A percentile compares a stretch with the other conserved stretches of the same genome.
phyloP scores from a whole-genome alignment of 2,888 invertebrate species.

The Acrobeloides nanus region DNA sequence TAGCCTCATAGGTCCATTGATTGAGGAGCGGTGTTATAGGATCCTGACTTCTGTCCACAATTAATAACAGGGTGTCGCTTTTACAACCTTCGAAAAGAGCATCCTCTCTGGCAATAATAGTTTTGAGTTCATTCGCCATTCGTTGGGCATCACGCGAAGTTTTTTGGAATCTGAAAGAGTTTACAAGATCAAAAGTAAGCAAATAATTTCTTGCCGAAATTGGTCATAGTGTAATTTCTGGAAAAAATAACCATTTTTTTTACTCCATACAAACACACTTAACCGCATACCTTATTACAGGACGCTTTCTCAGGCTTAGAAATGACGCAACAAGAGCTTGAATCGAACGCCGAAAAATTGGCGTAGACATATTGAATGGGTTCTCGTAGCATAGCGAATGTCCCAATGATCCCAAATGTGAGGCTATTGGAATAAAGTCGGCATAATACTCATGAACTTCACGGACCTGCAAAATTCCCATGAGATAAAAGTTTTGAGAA shows the following conservation, averaged over 20 bases:
- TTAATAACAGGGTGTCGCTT: conserved; percentile 66
- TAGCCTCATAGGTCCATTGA: conserved; percentile 99
- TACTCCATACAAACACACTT: neutral
- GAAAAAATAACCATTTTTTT: too few species aligned
- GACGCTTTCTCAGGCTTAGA: conserved; percentile 80
- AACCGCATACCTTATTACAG: conserved; percentile 60
- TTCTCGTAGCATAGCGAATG: conserved; percentile 55
- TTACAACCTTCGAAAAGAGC: conserved; percentile 49
- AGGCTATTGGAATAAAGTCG: conserved; percentile 84
- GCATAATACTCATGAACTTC: conserved; percentile 79
- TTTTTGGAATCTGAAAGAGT: conserved; percentile 30
- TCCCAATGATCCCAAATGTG: conserved; percentile 71
- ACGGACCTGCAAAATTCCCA: conserved; percentile 27
- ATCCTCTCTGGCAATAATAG: conserved; percentile 38
- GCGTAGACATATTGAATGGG: conserved; percentile 55
- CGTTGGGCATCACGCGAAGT: conserved; percentile 34
- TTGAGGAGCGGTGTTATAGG: conserved; percentile 89
- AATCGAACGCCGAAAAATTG: conserved; percentile 69
- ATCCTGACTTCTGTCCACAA: conserved; percentile 86
- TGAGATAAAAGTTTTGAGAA: conserved; percentile 4
- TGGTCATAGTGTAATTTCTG: too few species aligned
- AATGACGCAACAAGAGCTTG: conserved; percentile 78
- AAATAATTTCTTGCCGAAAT: too few species aligned
- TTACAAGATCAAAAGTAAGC: neutral
- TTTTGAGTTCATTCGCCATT: conserved; percentile 38